A percentile compares a stretch with the other conserved stretches of the same genome.
Conservation (phyloP, 2,888 invertebrate genomes). For the Tetheella fluctuosa region DNA sequence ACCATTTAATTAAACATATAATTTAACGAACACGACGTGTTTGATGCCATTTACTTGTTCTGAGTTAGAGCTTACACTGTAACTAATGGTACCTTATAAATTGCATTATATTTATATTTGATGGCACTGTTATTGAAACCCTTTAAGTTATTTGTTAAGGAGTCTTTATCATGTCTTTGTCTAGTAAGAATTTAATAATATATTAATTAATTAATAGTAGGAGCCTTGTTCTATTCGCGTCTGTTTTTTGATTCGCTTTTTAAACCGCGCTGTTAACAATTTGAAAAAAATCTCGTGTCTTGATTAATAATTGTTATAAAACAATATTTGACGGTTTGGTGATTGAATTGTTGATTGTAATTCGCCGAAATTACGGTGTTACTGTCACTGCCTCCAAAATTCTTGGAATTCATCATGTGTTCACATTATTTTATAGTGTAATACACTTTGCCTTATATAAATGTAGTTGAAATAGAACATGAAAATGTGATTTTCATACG, state of each 20-base stretch:
- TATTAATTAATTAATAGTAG: conserved; percentile 73
- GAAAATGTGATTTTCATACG: conserved; percentile 56
- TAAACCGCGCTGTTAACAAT: conserved; percentile 67
- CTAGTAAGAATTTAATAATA: conserved; percentile 81
- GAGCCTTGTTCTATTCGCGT: conserved; percentile 77
- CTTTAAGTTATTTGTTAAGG: conserved; percentile 82
- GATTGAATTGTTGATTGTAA: conserved; percentile 53
- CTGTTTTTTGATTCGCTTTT: conserved; percentile 72
- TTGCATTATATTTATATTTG: conserved; percentile 76
- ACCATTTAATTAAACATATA: conserved; percentile 22
- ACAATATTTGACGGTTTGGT: conserved; percentile 50
- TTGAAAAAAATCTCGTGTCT: conserved; percentile 39
- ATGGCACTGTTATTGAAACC: conserved; percentile 81
- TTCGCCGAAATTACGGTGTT: conserved; percentile 53
- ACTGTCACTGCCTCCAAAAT: conserved; percentile 69
- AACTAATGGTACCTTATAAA: conserved; percentile 73
- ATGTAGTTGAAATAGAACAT: conserved; percentile 36
- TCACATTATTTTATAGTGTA: conserved; percentile 59
- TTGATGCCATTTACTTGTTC: conserved; percentile 58
- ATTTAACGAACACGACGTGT: conserved; percentile 15
- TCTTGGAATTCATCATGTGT: conserved; percentile 63
- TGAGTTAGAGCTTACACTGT: conserved; percentile 73
- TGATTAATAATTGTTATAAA: conserved; percentile 64
- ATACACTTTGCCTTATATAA: conserved; percentile 63
- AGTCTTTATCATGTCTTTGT: conserved; percentile 82